phyloP scores from a whole-genome alignment of 1,140 invertebrate genomes.

The Macrosteles quadrilineatus region DNA sequence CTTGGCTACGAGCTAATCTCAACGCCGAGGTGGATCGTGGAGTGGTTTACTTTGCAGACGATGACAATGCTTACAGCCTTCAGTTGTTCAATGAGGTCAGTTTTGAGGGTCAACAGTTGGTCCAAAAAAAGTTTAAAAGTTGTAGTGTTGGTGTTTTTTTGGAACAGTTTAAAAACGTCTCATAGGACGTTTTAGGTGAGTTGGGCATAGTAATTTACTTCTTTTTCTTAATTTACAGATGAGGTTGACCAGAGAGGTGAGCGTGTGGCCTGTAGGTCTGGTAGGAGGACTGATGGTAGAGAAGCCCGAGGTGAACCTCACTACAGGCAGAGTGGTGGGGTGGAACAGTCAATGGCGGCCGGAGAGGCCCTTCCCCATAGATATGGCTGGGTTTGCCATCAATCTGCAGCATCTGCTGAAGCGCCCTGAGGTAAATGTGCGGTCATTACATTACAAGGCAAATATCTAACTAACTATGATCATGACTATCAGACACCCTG shows the following conservation, averaged over 20 bases:
- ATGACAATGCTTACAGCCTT: constrained; percentile 94
- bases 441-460: no score
- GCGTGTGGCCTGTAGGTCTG: constrained; percentile 96
- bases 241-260: constrained; percentile 76
- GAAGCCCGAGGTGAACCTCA: constrained; percentile 68
- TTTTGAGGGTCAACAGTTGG: no score
- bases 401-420: constrained; percentile 79
- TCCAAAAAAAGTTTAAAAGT: no score
- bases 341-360: constrained; percentile 87
- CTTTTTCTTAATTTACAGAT: no score
- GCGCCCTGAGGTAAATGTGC: constrained; percentile 66
- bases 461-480: no score
- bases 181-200: no score
- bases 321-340: constrained; percentile 72
- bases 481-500: no score
- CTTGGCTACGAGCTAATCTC: constrained; percentile 78
- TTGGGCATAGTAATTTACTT: no score
- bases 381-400: constrained; percentile 98
- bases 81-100: constrained; percentile 87
- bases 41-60: constrained; percentile 97
- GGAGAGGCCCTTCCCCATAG: constrained; percentile 89
- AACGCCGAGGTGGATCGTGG: constrained; percentile 61
- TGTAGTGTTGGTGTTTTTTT: no score
- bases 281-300: constrained; percentile 89
- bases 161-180: no score